These are phyloP conservation scores for Hemibagrus guttatus DNA, from an alignment of 2,797 vertebrate genomes.

Conservation along the genomic window DNA sequence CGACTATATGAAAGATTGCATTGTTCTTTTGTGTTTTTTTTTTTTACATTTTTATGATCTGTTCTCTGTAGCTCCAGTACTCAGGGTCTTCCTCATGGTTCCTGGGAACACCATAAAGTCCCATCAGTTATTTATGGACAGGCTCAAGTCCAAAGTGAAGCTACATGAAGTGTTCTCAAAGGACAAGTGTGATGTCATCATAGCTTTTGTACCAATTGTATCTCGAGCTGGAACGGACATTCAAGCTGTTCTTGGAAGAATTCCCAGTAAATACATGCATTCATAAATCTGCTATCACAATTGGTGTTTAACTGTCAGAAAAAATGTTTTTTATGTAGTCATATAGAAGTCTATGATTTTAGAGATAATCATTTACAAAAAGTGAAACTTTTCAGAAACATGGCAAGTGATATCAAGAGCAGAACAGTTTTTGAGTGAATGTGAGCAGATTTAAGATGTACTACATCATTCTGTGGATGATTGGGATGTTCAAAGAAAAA, in stretches of 20 bases:
- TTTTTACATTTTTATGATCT: background rate
- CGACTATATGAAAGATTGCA: no score
- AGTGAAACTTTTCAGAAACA: background rate
- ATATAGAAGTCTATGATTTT: background rate
- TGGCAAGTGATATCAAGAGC: background rate
- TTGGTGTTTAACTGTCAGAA: background rate
- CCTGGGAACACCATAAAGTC: constrained; percentile 4
- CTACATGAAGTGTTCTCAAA: rapidly evolving
- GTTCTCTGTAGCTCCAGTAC: background rate
- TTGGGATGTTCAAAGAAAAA: background rate
- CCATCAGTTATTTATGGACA: background rate
- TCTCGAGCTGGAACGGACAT: constrained; percentile 36
- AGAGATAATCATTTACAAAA: background rate
- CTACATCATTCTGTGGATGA: no score
- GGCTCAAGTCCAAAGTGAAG: background rate
- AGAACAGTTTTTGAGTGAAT: background rate
- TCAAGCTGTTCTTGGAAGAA: background rate
- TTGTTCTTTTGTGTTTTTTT: background rate
- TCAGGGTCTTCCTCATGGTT: background rate
- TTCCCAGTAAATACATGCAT: constrained; percentile 4
- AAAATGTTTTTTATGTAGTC: background rate
- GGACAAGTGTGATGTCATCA: background rate
- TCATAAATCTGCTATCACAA: background rate
- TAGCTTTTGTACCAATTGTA: constrained; percentile 21
- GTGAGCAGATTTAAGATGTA: background rate